Base-by-base conservation (phyloP, 2,113 vertebrate species). In the Gallinago undulata region DNA sequence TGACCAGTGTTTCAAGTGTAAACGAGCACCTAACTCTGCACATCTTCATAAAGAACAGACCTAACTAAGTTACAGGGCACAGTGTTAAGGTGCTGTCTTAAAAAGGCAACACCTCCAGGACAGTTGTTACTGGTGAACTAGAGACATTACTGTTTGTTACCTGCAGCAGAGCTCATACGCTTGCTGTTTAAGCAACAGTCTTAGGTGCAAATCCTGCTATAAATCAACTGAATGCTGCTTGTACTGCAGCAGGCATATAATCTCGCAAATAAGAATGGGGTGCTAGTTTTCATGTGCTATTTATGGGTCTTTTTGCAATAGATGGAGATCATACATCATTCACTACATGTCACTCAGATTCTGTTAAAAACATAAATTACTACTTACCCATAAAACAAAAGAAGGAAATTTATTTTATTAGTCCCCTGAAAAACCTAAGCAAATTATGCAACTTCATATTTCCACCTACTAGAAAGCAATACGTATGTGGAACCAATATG, bases 361-460 rank as follows among this genome's bases (percentile, higher is more conserved):
- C 78, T 33, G 53, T 41, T 94, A 88, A 84, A 87, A 90, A 17
- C 75, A 79, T 93, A 87, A 96, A 85, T 95, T 79, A 95, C 50
- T 84, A 80, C 68, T 88, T 93, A 60, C 21, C 37, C 4, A 5
- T 77, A 77, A 95, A 96, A 94, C 51, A 96, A 73, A 81, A 81
- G 33, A 91, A 91, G 28, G 21, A 93, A 91, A 87, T 64, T 19
- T 91, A 41, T 87, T 96, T 94, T 96, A 89, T 90, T 83, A 87
- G 67, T 91, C 50, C 59, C 90, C 30, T 62, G 84, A 55, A 91
- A 93, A 91, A 94, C 31, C 72, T 93, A 94, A 96, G 94, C 64
- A 89, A 90, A 88, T 93, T 95, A 95, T 95, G 78, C 82, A 96
- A 75, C 84, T 90, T 87, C 89, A 94, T 85, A 90, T 59, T 79